Base-by-base conservation (phyloP, 2,113 vertebrate species). In the Clarias batrachus region DNA sequence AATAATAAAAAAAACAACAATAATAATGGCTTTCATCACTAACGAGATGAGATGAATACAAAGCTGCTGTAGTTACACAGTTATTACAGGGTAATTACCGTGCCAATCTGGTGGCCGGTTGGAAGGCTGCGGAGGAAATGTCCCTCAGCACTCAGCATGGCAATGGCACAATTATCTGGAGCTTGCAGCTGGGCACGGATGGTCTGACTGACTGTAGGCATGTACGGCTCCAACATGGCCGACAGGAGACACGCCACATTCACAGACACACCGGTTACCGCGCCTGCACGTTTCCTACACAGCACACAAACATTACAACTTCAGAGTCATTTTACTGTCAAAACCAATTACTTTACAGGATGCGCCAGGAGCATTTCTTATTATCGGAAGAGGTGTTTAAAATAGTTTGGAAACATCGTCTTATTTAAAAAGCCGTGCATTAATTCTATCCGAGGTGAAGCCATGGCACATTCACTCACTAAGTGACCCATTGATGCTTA, bases 211-310 rank as follows among this genome's bases (percentile, higher is more conserved):
- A 97, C 87, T 0, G 92, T 89, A 0, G 98, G 98, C 97, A 99
- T 97, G 92, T 97, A 99, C 0, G 98, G 98, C 90, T 95, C 94
- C 3, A 98, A 89, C 94, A 99, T 94, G 77, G 95, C 91, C 0
- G 97, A 97, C 56, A 99, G 93, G 86, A 97, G 85, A 73, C 96
- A 95, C 0, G 97, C 95, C 86, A 98, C 87, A 23, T 99, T 99
- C 91, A 99, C 96, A 0, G 97, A 96, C 86, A 99, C 90, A 0
- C 97, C 97, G 0, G 97, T 99, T 91, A 98, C 97, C 0, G 98
- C 97, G 87, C 97, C 96, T 0, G 98, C 97, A 0, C 96, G 96
- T 90, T 94, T 94, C 94, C 98, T 99, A 90, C 37, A 65, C 23
- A 41, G 12, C 17, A 66, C 33, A 82, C 56, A 68, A 41, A 82